These are phyloP conservation scores for Forbesichthys agassizii DNA, from an alignment of 2,113 vertebrate species.

Conservation along the genomic window DNA sequence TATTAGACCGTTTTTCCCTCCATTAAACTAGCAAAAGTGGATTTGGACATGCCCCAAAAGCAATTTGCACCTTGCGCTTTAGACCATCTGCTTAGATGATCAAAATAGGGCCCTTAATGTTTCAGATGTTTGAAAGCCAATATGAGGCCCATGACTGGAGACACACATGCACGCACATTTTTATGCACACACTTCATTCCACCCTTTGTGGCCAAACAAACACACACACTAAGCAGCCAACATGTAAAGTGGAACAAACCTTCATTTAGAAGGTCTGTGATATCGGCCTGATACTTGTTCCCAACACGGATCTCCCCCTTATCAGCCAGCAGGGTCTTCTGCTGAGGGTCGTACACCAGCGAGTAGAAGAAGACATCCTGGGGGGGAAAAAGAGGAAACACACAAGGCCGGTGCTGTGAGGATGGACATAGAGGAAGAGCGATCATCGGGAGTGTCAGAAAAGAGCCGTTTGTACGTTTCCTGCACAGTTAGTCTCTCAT, in stretches of 20 bases:
- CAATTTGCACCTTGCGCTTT: too few relatives aligned
- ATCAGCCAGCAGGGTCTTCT: constrained; percentile 96
- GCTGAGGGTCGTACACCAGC: constrained; percentile 96
- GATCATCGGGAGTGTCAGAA: constrained; percentile 1
- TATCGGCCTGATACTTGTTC: constrained; percentile 96
- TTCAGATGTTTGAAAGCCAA: too few relatives aligned
- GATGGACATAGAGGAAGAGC: constrained; percentile 31
- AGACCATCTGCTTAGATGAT: too few relatives aligned
- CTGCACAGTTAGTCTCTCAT: constrained; percentile 61
- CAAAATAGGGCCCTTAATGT: too few relatives aligned
- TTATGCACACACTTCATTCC: too few relatives aligned
- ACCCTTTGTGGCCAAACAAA: too few relatives aligned
- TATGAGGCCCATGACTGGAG: too few relatives aligned
- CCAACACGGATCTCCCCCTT: constrained; percentile 97
- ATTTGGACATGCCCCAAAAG: too few relatives aligned
- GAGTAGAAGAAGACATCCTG: constrained; percentile 99
- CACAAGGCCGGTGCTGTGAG: constrained; percentile 3
- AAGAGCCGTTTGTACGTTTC: constrained; percentile 20
- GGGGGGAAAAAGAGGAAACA: constrained; percentile 46
- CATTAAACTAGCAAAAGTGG: too few relatives aligned
- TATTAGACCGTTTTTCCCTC: too few relatives aligned
- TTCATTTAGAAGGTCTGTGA: constrained; percentile 92
- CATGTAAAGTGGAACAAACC: constrained; percentile 66
- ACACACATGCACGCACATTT: neutral
- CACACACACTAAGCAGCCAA: neutral